A percentile compares a stretch with the other conserved stretches of the same genome.
phyloP scores from a whole-genome alignment of 2,113 vertebrate species.

The Mohoua ochrocephala region DNA sequence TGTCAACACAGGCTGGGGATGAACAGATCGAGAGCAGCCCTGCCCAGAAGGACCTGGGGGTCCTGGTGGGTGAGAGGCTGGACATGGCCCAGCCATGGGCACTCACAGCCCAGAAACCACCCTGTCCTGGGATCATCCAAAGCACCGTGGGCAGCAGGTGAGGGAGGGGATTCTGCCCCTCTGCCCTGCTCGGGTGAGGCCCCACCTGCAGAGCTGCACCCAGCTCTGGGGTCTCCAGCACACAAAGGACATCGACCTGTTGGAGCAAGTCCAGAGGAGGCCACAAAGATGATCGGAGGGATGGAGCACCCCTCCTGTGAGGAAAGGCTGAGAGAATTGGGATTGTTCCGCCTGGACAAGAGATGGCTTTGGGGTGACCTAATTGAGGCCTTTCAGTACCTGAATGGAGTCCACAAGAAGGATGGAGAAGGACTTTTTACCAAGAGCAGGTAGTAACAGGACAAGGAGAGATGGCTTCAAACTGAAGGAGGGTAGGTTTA shows the following conservation, averaged over 20 bases:
- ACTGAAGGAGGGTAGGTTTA: neutral
- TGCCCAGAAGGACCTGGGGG: neutral
- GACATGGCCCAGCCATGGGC: neutral
- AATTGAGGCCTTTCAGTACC: neutral
- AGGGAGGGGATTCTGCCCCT: neutral
- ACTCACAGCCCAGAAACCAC: neutral
- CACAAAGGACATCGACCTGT: neutral
- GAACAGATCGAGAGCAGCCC: neutral
- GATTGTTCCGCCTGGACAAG: neutral
- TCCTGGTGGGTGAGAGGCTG: neutral
- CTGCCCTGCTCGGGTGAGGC: neutral
- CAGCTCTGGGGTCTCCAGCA: neutral
- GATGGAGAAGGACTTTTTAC: neutral
- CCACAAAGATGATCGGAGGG: neutral
- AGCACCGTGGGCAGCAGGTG: neutral
- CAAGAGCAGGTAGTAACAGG: neutral
- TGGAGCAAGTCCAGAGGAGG: neutral
- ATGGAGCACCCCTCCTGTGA: neutral
- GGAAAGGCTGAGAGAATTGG: neutral
- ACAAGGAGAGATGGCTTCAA: neutral
- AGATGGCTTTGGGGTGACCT: neutral
- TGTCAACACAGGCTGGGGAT: neutral
- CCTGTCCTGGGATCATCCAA: neutral
- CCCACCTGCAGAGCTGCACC: neutral
- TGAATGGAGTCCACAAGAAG: neutral